These are phyloP conservation scores for Ophiodon elongatus DNA, from an alignment of 2,113 vertebrate genomes.

Conservation along the genomic window DNA sequence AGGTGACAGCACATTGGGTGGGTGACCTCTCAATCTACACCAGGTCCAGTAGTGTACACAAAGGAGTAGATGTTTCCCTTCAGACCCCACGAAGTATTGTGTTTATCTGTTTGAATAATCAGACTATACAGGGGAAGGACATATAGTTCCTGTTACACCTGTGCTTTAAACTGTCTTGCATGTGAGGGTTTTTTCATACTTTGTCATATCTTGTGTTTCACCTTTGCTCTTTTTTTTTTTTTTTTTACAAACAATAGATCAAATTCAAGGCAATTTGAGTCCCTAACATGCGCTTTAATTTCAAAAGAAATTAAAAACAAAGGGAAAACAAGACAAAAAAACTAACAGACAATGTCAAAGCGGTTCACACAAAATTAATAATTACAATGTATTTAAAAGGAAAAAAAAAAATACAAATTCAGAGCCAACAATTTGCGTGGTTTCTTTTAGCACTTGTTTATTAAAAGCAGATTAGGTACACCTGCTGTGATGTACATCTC, in stretches of 20 bases:
- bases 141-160: conserved; percentile 21
- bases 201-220: neutral
- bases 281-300: neutral
- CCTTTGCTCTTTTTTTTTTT: neutral
- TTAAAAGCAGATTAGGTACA: too few species aligned
- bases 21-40: conserved; percentile 73
- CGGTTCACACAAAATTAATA: neutral
- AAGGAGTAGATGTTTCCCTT: conserved; percentile 51
- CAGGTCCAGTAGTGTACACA: conserved; percentile 68
- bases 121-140: neutral
- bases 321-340: neutral
- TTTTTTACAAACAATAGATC: neutral
- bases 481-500: neutral
- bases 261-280: neutral
- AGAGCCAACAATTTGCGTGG: neutral
- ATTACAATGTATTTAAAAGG: neutral
- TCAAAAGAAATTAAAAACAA: neutral
- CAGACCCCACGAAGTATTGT: conserved; percentile 51
- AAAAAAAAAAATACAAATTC: neutral
- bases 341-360: neutral
- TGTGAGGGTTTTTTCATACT: neutral
- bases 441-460: neutral
- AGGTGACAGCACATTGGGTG: conserved; percentile 60
- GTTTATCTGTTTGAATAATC: conserved; percentile 32
- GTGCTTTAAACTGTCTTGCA: neutral